Evolutionary conservation across 2,888 invertebrate species (phyloP), one percentile per base, ranked within the genome.

Genomic region (Dastarcus helophoroides): DNA sequence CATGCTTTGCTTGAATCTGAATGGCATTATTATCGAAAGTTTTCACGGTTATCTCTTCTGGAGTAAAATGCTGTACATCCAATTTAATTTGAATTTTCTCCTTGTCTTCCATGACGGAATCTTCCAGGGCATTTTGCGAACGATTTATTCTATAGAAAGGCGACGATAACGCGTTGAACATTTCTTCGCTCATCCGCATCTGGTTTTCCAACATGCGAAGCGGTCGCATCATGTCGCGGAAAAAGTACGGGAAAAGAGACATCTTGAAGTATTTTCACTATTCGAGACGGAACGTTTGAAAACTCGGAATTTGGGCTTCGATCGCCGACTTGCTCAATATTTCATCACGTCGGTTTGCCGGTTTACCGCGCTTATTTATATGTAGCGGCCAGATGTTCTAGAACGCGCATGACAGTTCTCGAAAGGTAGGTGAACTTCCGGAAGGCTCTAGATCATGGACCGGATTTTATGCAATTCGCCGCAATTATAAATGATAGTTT

Each of bases 11-110:
- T 54, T 85, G 80, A 11, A 82, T 68, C 33, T 76, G 68, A 11
- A 86, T 70, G 33, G 68, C 69, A 38, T 77, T 74, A 30, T 58
- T 60, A 8, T 81, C 80, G 0, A 79, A 64, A 0, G 80, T 81
- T 58, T 82, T 84, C 17, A 86, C 82, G 8, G 70, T 67, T 15
- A 88, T 74, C 56, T 86, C 84, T 11, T 76, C 73, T 0, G 85
- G 84, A 12, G 69, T 64, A 48, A 83, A 86, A 43, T 83, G 79
- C 46, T 78, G 72, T 1, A 85, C 79, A 50, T 85, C 82, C 42
- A 84, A 59, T 46, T 70, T 73, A 6, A 79, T 74, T 53, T 77
- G 76, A 37, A 77, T 77, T 38, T 76, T 77, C 44, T 79, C 73
- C 12, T 73, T 71, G 45, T 75, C 74, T n/a, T 67, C 57, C 34